A percentile compares a stretch with the other conserved stretches of the same genome.
Conservation (phyloP, 1,140 invertebrate genomes). For the Saxidomus purpurata region DNA sequence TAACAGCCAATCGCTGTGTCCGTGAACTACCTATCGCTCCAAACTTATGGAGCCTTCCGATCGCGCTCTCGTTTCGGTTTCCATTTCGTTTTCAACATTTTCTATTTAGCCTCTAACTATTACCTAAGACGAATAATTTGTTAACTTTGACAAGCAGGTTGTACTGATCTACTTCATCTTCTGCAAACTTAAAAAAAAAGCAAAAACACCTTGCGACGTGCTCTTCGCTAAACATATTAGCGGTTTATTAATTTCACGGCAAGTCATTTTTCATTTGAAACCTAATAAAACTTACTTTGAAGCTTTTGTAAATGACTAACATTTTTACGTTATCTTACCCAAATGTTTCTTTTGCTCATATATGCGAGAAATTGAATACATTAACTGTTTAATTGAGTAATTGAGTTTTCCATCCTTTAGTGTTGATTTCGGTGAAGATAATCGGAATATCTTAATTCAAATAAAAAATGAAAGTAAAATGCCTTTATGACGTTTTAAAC, state of each 20-base stretch:
- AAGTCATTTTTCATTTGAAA: conserved; percentile 8
- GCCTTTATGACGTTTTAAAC: not conserved
- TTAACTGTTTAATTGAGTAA: conserved; percentile 47
- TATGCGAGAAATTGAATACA: conserved; percentile 58
- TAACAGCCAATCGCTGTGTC: no score
- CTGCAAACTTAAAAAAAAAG: no score
- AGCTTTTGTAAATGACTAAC: not conserved
- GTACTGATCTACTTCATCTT: no score
- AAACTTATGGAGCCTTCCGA: no score
- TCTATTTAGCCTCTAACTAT: no score
- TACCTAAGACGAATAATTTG: no score
- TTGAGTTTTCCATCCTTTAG: conserved; percentile 12
- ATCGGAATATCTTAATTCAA: conserved; percentile 32
- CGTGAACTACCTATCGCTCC: no score
- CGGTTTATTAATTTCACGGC: conserved; percentile 17
- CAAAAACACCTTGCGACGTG: no score
- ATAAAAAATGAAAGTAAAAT: conserved; percentile 1
- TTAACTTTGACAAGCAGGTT: no score
- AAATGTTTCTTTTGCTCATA: conserved; percentile 37
- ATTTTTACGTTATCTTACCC: conserved; percentile 24
- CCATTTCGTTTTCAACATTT: no score
- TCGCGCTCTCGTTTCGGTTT: no score
- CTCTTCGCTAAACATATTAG: not conserved
- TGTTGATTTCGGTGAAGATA: not conserved
- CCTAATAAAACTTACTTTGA: conserved; percentile 10